phyloP scores from a whole-genome alignment of 2,113 vertebrate species.

The Rhegmatorhina hoffmannsi region DNA sequence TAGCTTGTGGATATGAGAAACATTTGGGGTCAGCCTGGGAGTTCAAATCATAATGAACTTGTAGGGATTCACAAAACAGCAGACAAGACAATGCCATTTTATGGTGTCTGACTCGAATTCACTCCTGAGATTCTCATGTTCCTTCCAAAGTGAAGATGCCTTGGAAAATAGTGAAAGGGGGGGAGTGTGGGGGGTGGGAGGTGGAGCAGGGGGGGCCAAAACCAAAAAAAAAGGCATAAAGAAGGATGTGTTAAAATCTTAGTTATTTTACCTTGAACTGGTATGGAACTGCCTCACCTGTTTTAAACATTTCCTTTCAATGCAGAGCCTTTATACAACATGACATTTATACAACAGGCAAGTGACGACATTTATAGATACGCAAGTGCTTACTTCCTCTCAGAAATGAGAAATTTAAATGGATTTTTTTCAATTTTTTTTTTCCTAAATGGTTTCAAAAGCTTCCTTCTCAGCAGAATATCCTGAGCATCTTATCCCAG shows the following conservation, averaged over 20 bases:
- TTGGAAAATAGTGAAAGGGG: background rate
- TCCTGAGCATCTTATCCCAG: background rate
- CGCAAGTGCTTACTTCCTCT: background rate
- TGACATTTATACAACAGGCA: background rate
- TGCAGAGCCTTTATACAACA: background rate
- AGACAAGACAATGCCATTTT: background rate
- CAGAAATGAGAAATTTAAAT: background rate
- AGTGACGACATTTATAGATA: background rate
- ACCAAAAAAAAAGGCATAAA: background rate
- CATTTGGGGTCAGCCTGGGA: background rate
- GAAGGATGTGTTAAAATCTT: background rate
- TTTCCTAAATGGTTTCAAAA: background rate
- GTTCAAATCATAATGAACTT: background rate
- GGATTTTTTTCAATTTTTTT: background rate
- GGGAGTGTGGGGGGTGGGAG: too few species aligned
- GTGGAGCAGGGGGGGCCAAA: too few species aligned
- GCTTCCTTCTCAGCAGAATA: background rate
- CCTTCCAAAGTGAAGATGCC: background rate
- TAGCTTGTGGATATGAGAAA: background rate
- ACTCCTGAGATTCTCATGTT: background rate
- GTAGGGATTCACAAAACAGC: background rate
- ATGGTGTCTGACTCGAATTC: background rate
- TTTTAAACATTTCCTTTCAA: background rate
- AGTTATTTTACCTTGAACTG: background rate
- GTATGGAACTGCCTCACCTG: background rate